Evolutionary conservation across 2,113 vertebrate species (phyloP), one percentile per base, ranked within the genome.

Genomic region (Ceyx margarethae): DNA sequence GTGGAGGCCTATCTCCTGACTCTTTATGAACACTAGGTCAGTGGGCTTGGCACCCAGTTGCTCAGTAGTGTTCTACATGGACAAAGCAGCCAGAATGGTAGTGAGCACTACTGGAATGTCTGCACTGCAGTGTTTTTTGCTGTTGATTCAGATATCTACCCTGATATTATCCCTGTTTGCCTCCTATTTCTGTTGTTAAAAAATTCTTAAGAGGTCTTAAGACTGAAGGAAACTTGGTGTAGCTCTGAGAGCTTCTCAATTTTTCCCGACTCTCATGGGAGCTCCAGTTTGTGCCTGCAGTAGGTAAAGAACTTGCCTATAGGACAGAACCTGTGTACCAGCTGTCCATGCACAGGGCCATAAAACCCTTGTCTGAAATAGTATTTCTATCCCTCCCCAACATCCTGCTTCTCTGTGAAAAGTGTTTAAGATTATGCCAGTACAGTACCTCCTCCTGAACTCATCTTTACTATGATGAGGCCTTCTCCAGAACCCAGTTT

Each of bases 401-500:
- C 53, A 42, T 73, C 83, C 61, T 58, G 61, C 46, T 91, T 56
- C 45, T 67, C 25, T 1, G 0, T 53, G 50, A 85, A 48, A 78
- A 75, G 20, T 25, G 29, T 74, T 90, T 46, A 79, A 68, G 45
- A 85, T 68, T 37, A 89, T 73, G 45, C 20, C 89, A 91, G 85
- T 48, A 68, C 69, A 94, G 96, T 98, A 99, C 99, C 99, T 99
- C 99, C 99, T 83, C 99, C 98, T 2, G 99, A 99, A 88, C 98
- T 99, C 97, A 99, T 98, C 97, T 97, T 98, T 62, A 99, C 98
- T 43, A 99, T 97, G 88, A 99, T 97, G 91, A 99, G 98, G 90
- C 98, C 98, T 96, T 99, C 99, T 21, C 97, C 98, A 57, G 99
- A 99, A 76, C 99, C 98, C 96, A 99, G 98, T 93, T 99, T 99